Base-by-base conservation (phyloP, 2,888 invertebrate genomes). In the Amblyjoppa fuscipennis region DNA sequence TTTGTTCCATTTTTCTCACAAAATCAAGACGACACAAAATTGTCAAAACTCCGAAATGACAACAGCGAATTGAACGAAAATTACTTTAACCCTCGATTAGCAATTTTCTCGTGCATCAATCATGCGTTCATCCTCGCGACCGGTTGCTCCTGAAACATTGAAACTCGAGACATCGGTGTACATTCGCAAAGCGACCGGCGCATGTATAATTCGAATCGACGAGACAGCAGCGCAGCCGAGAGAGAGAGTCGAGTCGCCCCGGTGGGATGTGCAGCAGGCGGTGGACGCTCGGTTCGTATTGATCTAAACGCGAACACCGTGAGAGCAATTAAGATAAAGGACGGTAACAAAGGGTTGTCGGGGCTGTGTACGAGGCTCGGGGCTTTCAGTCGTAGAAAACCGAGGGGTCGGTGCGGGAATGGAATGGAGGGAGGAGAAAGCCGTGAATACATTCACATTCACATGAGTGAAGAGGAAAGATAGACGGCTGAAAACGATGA, bases 241-340 rank as follows among this genome's bases (percentile, higher is more conserved):
- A 13, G 45, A 45, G 69, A 34, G 61, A 70, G 31, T 38, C 38
- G 71, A 78, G 75, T 71, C 38, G 68, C 70, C 41, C 41, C 75
- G 70, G 69, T 79, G 49, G 81, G 84, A 80, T 81, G 70, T 70
- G 83, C 85, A 87, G 87, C 61, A 82, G 88, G 83, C 82, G 88
- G 84, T 86, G 87, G 89, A 76, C 90, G 90, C 69, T 83, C 83
- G 81, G 81, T 80, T 88, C 90, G 93, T 93, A 93, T 93, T 93
- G 93, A 93, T 93, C 93, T 93, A 93, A 93, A 93, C 91, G 91
- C 90, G 91, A 91, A 91, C 61, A 64, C 91, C 91, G 92, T 92
- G 92, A 93, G 92, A 93, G 93, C 93, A 93, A 93, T 93, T 93
- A 93, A 93, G 93, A 93, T 93, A 93, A 93, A 93, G 92, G 90